Evolutionary conservation across 2,113 vertebrate genomes (phyloP).

Genomic region (Malurus cyaneus): DNA sequence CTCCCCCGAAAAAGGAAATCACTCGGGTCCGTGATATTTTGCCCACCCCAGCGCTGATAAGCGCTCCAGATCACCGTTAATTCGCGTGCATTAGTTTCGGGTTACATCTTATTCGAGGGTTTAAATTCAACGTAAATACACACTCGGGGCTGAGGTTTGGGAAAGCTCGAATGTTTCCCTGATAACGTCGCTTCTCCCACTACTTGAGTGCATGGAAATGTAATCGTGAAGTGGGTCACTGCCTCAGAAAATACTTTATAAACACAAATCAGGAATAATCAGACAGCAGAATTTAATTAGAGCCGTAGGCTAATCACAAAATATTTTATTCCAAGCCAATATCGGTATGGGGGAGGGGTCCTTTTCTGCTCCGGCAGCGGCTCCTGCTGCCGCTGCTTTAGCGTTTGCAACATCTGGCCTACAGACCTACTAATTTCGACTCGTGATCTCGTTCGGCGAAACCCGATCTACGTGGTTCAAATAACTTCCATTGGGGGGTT

Average conservation of each 20-base stretch:
- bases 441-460: conserved; percentile 67
- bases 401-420: conserved; percentile 78
- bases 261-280: conserved; percentile 52
- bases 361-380: conserved; percentile 10
- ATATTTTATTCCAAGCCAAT: conserved; percentile 64
- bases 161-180: not conserved
- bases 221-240: conserved; percentile 18
- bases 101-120: not conserved
- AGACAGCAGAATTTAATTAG: conserved; percentile 50
- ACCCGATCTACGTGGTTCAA: conserved; percentile 74
- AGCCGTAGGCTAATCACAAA: conserved; percentile 48
- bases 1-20: not conserved
- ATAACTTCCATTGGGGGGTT: conserved; percentile 73
- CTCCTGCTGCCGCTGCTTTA: conserved; percentile 46
- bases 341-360: conserved; percentile 28
- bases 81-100: not conserved
- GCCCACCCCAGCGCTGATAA: not conserved
- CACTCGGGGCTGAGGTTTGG: not conserved
- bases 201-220: not conserved
- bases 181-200: not conserved
- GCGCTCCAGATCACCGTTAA: not conserved
- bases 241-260: conserved; percentile 1
- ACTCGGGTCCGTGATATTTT: not conserved
- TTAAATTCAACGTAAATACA: conserved; percentile 37
- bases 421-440: conserved; percentile 76